Base-by-base conservation (phyloP, 2,797 vertebrate genomes). In the Pangasius sanitwongsei region DNA sequence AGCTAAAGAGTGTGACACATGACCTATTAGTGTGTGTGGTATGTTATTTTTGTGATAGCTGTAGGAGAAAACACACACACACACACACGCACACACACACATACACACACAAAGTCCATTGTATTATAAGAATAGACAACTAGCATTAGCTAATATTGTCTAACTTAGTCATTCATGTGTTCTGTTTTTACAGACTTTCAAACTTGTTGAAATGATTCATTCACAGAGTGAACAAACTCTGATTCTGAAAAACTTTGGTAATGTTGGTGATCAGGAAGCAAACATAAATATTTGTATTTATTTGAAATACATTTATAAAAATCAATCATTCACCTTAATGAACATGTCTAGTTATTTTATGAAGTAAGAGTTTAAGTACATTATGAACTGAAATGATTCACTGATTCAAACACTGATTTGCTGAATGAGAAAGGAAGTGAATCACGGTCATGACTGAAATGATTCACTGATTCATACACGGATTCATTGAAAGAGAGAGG, bases 1-100 rank as follows among this genome's bases (percentile, higher is more conserved):
- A 91, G 93, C 93, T 92, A 88, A 89, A 89, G 93, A 92, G 93
- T 95, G 95, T 95, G 95, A 95, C 95, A 95, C 93, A 95, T 95
- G 44, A 75, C 50, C 72, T 75, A 75, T 48, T 75, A 48, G 65
- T 75, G 72, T 75, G 72, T 75, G 74, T 48, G 74, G 13, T 41
- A 48, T 28, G 74, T 75, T 75, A 50, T 94, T 93, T 94, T 75
- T 75, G 74, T 75, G 41, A 75, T 75, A 48, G 74, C 74, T 28
- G 12, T 74, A 25, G 70, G 18, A 74, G 37, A 74, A 72, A 20
- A 72, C 28, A 70, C 69, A 37, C 69, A 37, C 31, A 69, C n/a
- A 69, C 13, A 70, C 65, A 67, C 65, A 67, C 65, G 31, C 63
- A 31, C 63, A 70, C 67, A 70, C 67, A 41, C 69, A 37, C 31